Evolutionary conservation across 2,113 vertebrate genomes (phyloP).

Genomic region (Proteles cristata): DNA sequence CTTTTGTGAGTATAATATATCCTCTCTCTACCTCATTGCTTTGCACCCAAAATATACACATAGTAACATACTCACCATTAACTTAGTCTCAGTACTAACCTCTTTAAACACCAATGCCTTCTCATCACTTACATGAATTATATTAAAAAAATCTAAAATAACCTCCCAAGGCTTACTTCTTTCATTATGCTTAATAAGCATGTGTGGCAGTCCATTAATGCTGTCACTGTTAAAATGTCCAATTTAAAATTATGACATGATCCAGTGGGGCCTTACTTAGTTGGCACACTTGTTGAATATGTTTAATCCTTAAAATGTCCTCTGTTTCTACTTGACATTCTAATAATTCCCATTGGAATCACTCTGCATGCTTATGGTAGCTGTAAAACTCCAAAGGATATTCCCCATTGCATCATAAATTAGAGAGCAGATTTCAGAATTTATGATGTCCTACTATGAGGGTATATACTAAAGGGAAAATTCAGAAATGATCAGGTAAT

Average conservation of each 20-base stretch:
- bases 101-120: background rate
- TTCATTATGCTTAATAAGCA: background rate
- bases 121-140: background rate
- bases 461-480: slow-evolving; percentile 25
- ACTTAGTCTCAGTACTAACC: background rate
- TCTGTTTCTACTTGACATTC: background rate
- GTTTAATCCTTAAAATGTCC: background rate
- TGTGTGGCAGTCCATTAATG: background rate
- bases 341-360: slow-evolving; percentile 5
- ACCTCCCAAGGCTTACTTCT: background rate
- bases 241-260: background rate
- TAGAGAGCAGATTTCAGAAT: background rate
- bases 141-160: slow-evolving; percentile 8
- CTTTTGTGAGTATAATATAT: background rate
- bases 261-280: background rate
- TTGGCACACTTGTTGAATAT: background rate
- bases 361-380: background rate
- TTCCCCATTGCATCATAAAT: background rate
- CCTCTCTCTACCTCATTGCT: background rate
- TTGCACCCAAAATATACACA: background rate
- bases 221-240: background rate
- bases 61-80: background rate
- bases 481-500: background rate
- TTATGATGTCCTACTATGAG: background rate
- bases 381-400: background rate